Base-by-base conservation (phyloP, 2,888 invertebrate species). In the Himalopsyche tibetana region DNA sequence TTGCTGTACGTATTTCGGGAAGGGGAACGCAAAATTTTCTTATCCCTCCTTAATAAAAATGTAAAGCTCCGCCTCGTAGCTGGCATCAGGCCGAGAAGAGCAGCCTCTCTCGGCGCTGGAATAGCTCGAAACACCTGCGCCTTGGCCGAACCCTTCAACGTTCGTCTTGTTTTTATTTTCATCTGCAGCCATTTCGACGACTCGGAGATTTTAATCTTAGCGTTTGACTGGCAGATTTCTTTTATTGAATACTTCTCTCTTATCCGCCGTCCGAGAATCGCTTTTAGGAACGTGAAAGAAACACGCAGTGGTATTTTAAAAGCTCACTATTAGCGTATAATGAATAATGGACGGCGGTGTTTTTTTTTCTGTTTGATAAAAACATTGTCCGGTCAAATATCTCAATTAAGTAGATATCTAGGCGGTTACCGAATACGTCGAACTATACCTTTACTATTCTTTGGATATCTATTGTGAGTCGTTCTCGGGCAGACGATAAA, bases 1-100 rank as follows among this genome's bases (percentile, higher is more conserved):
- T 89, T 88, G 84, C 84, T 89, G 90, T 90, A 91, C 90, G 42
- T 45, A 45, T 28, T 40, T 63, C 36, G 36, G 38, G 40, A 36
- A 17, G 56, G 28, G 83, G 40, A 56, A 38, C 5, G 55, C 63
- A 19, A 28, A 63, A 63, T 63, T 63, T 63, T 63, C 63, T 28
- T 28, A 63, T 11, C 63, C 63, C 55, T 38, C 56, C 83, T 56
- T 83, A 19, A 8, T 19, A 28, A 19, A n/a, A 19, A 28, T 9
- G 42, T 45, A 51, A 45, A 12, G 74, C 84, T 80, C 87, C 87
- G 80, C 87, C 85, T 63, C 36, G 51, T 51, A 2, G 51, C 51
- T 4, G 15, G 51, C 51, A 51, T 51, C 51, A 15, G 15, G 51
- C 51, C 51, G 15, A 5, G 51, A 55, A 36, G 80, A 45, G 19